Percentiles rank a stretch among this genome's conserved stretches.
Conservation (phyloP, 2,888 invertebrate species). For the Drosophila merina region DNA sequence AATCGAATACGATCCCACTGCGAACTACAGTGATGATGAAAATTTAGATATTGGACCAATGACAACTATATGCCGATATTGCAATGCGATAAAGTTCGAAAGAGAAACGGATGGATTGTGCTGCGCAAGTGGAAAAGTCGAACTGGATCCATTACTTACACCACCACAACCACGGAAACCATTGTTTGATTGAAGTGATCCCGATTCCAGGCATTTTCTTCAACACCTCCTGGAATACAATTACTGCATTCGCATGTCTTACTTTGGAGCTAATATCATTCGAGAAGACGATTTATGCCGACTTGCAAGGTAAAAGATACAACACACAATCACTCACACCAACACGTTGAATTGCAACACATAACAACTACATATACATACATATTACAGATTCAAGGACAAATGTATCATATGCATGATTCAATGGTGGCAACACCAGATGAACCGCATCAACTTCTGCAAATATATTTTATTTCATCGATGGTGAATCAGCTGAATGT, state of each 20-base stretch:
- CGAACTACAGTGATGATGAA: constrained; percentile 1
- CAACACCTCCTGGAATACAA: constrained; percentile 2
- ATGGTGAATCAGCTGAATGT: too few species aligned
- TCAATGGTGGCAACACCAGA: too few species aligned
- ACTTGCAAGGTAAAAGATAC: neutral
- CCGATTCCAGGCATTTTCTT: neutral
- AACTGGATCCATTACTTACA: too few species aligned
- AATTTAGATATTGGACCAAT: constrained; percentile 7
- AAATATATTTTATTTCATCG: too few species aligned
- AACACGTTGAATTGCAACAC: constrained; percentile 7
- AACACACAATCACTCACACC: neutral
- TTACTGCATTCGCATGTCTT: neutral
- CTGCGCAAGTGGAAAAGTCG: neutral
- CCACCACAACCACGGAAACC: too few species aligned
- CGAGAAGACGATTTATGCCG: too few species aligned
- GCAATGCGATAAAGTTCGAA: constrained; percentile 7
- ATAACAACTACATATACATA: constrained; percentile 5
- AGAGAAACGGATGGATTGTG: too few species aligned
- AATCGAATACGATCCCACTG: constrained; percentile 1
- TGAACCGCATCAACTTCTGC: too few species aligned
- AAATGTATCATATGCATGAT: too few species aligned
- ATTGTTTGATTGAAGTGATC: too few species aligned
- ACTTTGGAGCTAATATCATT: too few species aligned
- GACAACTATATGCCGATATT: constrained; percentile 6
- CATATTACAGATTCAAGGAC: neutral